Evolutionary conservation across 2,888 invertebrate species (phyloP), one percentile per base, ranked within the genome.

Genomic region (Chorisops tibialis): DNA sequence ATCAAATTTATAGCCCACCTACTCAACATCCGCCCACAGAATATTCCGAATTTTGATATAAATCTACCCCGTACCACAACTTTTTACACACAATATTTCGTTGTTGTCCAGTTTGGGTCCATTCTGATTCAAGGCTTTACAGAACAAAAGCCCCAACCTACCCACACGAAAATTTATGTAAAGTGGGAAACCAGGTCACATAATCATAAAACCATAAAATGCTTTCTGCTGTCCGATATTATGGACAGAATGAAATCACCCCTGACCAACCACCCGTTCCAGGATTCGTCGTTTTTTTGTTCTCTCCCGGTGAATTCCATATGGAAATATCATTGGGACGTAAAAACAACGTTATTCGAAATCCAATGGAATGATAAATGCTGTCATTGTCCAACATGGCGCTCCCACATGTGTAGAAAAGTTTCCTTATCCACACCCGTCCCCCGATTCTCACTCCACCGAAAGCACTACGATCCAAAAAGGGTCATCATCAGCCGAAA

Each of bases 141-240:
- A 30, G 30, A 30, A 30, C 30, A 2, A 30, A 30, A 30, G 30
- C 30, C 30, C 30, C 30, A 30, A 30, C 30, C 30, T 9, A 9
- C 30, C 9, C n/a, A n/a, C 41, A 45, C 18, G 9, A 18, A 49
- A 39, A 56, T 54, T 54, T 63, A 63, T 63, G 63, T 51, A 63
- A 63, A 63, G 63, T 63, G 59, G 59, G 47, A 59, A 59, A 59
- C 63, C 63, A 47, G 52, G 50, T 43, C 59, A 48, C 59, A 63
- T 63, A 51, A 63, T 63, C 63, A 63, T 63, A 63, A 63, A 63
- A 52, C 63, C 63, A 63, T 63, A 63, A 63, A 63, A 21, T 18
- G 14, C 41, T 18, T 41, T 41, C 14, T 39, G 12, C 41, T 41
- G 45, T 45, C 45, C 45, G 18, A 45, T 45, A 45, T 45, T 45